A percentile compares a stretch with the other conserved stretches of the same genome.
Evolutionary conservation across 2,797 vertebrate species (phyloP).

Genomic region (Cossypha polioptera): DNA sequence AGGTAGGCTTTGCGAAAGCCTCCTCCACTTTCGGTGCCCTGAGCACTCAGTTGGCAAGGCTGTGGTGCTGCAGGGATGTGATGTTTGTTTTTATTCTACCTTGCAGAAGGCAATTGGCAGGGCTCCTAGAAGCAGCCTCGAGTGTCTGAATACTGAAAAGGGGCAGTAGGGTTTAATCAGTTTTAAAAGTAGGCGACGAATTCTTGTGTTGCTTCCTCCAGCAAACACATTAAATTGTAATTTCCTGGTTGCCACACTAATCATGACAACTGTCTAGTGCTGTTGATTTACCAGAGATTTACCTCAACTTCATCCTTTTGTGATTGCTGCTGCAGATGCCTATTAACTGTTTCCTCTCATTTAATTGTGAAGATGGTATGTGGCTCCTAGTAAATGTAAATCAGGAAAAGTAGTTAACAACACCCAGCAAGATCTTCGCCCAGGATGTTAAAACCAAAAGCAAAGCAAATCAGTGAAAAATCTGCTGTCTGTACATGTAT

Average conservation of each 20-base stretch:
- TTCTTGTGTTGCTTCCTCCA: constrained; percentile 58
- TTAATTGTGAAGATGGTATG: not conserved
- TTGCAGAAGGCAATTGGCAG: constrained; percentile 13
- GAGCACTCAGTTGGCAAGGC: not conserved
- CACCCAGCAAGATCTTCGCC: not conserved
- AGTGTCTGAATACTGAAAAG: constrained; percentile 42
- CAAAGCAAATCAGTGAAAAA: not conserved
- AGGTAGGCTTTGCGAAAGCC: not conserved
- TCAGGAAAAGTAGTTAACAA: not conserved
- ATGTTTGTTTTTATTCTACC: constrained; percentile 7
- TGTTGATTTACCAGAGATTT: constrained; percentile 48
- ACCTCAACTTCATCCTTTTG: constrained; percentile 18
- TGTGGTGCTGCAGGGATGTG: not conserved
- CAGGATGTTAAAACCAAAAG: not conserved
- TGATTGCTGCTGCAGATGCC: constrained; percentile 31
- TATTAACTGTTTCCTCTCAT: constrained; percentile 34
- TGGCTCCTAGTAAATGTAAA: not conserved
- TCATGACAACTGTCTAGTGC: constrained; percentile 11
- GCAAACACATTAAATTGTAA: constrained; percentile 63
- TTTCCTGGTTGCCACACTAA: constrained; percentile 59
- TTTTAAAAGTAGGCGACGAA: constrained; percentile 49
- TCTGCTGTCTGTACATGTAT: not conserved
- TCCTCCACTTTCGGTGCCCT: not conserved
- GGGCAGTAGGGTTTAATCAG: constrained; percentile 32
- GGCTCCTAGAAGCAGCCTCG: not conserved